phyloP scores from a whole-genome alignment of 1,140 invertebrate species.

The Drosophila sucinea region DNA sequence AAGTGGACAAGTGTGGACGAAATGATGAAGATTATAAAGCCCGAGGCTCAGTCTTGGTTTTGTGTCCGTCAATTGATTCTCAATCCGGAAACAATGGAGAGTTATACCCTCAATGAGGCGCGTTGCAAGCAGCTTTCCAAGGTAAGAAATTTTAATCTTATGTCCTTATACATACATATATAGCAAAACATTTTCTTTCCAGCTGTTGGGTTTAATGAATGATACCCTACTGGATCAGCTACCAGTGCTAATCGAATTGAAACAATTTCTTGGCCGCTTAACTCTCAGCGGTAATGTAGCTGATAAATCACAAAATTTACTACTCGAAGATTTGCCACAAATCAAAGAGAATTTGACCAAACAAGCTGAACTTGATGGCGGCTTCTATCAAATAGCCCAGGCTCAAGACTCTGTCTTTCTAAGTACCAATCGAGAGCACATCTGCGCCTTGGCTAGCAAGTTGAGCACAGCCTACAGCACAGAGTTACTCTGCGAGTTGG shows the following conservation, averaged over 20 bases:
- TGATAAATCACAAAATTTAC: constrained; percentile 75
- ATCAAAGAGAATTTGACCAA: constrained; percentile 75
- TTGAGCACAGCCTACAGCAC: constrained; percentile 84
- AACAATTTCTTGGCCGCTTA: constrained; percentile 87
- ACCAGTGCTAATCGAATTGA: constrained; percentile 88
- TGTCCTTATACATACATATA: not conserved
- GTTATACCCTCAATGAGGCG: constrained; percentile 89
- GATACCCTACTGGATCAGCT: constrained; percentile 89
- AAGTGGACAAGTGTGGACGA: constrained; percentile 87
- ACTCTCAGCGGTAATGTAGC: constrained; percentile 43
- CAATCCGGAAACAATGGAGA: constrained; percentile 85
- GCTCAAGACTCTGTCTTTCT: constrained; percentile 85
- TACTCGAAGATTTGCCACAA: constrained; percentile 86
- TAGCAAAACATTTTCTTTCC: not conserved
- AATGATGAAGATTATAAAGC: constrained; percentile 85
- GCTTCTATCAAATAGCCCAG: constrained; percentile 84
- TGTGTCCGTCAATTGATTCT: constrained; percentile 88
- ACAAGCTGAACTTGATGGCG: constrained; percentile 85
- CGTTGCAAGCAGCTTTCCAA: constrained; percentile 85
- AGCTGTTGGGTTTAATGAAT: constrained; percentile 84
- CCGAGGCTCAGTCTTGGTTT: constrained; percentile 90
- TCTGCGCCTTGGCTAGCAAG: constrained; percentile 84
- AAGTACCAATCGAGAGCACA: constrained; percentile 83
- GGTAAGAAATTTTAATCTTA: constrained; percentile 15
- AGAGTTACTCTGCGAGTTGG: constrained; percentile 84